A percentile compares a stretch with the other conserved stretches of the same genome.
Evolutionary conservation across 2,113 vertebrate species (phyloP).

Genomic region (Ia io): DNA sequence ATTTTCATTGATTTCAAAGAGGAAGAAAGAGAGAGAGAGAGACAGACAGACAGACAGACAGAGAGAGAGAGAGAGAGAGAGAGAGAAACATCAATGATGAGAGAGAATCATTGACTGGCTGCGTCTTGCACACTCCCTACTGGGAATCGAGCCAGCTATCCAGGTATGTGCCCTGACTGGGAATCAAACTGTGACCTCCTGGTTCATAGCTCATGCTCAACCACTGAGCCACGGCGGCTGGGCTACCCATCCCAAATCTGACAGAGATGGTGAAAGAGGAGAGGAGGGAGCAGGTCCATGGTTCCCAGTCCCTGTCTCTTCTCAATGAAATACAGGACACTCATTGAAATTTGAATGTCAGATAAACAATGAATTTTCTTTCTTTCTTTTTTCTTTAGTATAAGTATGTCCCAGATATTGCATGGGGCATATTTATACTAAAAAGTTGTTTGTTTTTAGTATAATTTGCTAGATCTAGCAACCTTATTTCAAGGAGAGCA

Average conservation of each 20-base stretch:
- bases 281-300: not conserved
- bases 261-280: not conserved
- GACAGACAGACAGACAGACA: too few relatives aligned
- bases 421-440: not conserved
- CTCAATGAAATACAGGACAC: not conserved
- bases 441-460: not conserved
- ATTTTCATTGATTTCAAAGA: too few relatives aligned
- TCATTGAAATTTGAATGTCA: not conserved
- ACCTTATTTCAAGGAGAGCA: not conserved
- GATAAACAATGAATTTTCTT: not conserved
- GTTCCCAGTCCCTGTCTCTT: not conserved
- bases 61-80: too few relatives aligned
- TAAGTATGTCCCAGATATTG: not conserved
- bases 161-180: too few relatives aligned
- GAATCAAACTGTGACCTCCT: too few relatives aligned
- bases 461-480: not conserved
- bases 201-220: too few relatives aligned
- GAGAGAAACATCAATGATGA: too few relatives aligned
- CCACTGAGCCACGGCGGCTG: rapidly evolving
- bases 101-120: too few relatives aligned
- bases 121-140: too few relatives aligned
- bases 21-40: too few relatives aligned
- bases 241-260: not conserved
- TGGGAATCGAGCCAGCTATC: too few relatives aligned
- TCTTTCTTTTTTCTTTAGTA: not conserved